A percentile compares a stretch with the other conserved stretches of the same genome.
These are phyloP conservation scores for Abrostola tripartita DNA, from an alignment of 2,888 invertebrate genomes.

Conservation along the genomic window DNA sequence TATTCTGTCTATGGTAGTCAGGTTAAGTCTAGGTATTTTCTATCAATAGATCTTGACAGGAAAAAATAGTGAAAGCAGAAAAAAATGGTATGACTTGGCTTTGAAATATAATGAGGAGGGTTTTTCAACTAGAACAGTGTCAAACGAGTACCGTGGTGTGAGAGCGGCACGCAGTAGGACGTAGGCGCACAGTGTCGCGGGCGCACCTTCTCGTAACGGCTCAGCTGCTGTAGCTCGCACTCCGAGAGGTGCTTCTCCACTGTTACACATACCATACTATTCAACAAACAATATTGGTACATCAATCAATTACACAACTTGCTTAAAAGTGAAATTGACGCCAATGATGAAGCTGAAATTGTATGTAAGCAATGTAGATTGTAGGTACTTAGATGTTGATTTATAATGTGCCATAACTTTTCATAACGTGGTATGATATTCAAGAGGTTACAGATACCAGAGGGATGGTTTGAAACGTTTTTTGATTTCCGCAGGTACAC, in stretches of 20 bases:
- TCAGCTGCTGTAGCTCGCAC: slow-evolving; percentile 84
- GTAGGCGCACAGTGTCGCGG: slow-evolving; percentile 83
- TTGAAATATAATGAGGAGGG: not conserved
- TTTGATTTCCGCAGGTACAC: no score
- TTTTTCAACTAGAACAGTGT: not conserved
- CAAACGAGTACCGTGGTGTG: slow-evolving; percentile 92
- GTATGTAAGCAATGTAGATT: not conserved
- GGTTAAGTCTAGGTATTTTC: no score
- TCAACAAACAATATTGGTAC: slow-evolving; percentile 49
- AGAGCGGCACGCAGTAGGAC: slow-evolving; percentile 85
- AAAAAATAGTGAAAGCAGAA: no score
- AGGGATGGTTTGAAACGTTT: no score
- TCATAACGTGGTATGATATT: no score
- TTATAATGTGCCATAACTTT: no score
- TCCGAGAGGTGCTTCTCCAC: slow-evolving; percentile 85
- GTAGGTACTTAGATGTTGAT: no score
- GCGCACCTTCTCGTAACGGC: slow-evolving; percentile 84
- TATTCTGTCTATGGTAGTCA: no score
- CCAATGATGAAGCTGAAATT: not conserved
- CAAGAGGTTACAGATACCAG: no score
- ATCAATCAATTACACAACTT: slow-evolving; percentile 30
- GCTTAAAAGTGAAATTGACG: slow-evolving; percentile 16
- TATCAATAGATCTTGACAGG: no score
- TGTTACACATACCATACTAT: slow-evolving; percentile 63
- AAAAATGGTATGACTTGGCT: no score